Base-by-base conservation (phyloP, 1,140 invertebrate genomes). In the Spodoptera frugiperda region DNA sequence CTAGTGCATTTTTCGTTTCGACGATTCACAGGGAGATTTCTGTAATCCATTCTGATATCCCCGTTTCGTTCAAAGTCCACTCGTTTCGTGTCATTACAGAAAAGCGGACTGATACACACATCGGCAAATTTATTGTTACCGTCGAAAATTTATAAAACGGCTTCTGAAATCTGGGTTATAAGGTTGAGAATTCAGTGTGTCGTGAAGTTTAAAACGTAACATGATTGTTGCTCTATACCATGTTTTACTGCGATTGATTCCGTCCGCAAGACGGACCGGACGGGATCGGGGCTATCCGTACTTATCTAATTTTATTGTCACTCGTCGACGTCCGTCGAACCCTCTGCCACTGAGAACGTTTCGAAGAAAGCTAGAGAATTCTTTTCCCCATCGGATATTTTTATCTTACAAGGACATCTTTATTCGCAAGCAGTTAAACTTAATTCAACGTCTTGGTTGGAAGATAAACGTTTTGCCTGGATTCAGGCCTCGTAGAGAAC, bases 271-370 rank as follows among this genome's bases (percentile, higher is more conserved):
- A 88, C 87, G 86, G 87, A 88, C 79, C 81, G 79, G 82, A 80
- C 82, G 78, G 73, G 77, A 81, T 77, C 82, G 59, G 76, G 83
- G 86, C 85, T 88, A 87, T 88, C 89, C 85, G 87, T 86, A 92
- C 90, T 93, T 93, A 92, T 92, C 90, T 92, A 92, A 93, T 93
- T 92, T 93, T 93, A 93, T 93, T 92, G 91, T 92, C 89, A 92
- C 87, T 87, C 85, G 84, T 76, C 82, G 86, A 86, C 82, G 81
- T 83, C 82, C 78, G 78, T 77, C 77, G 73, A 85, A 91, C 87
- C 87, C 89, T 91, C 84, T 86, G 82, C 79, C 61, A 79, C 82
- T 70, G 78, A 83, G 80, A 80, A 78, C 82, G 82, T 84, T 82
- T 78, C 82, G 79, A 81, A 85, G 87, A 84, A 88, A 89, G 90